Evolutionary conservation across 2,113 vertebrate genomes (phyloP), one percentile per base, ranked within the genome.

Genomic region (Pelmatolapia mariae): DNA sequence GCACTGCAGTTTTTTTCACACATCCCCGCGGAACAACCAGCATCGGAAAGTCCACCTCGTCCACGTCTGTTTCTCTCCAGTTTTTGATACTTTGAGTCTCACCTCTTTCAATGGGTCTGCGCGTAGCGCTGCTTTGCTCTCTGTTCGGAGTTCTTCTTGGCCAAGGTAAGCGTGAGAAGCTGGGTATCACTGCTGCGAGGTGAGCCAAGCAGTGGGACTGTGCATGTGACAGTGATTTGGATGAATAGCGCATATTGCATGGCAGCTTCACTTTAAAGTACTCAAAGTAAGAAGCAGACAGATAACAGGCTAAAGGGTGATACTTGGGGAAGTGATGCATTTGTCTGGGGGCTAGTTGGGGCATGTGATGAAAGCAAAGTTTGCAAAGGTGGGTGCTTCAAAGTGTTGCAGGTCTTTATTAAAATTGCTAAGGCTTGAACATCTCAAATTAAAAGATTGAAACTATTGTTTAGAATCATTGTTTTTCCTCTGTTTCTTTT

Each of bases 121-220:
- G 59, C 10, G 87, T 86, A 5, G 24, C 94, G 61, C 85, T 97
- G 57, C 91, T 96, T 43, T 91, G 95, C 90, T 90, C 94, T 80
- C 78, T 96, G 71, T 82, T 92, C 89, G 96, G 94, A 86, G 53
- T 90, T 53, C 92, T 96, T 36, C 92, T 87, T 19, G 93, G 85
- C 9, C 96, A 96, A 95, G 96, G 97, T 97, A 96, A 96, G 96
- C 71, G 15, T 3, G 4, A 13, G 33, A 47, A 33, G 56, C 80
- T 53, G 22, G 22, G 3, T 12, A 24, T 22, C 38, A 33, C 43
- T 33, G 2, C 26, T 50, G 8, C 10, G 13, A 22, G 10, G 8
- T 36, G 10, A 79, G 10, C 15, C 13, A 12, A 7, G 11, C 15
- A 13, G 6, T 7, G n/a, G 2, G 40, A 5, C 33, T 38, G 3